Evolutionary conservation across 2,888 invertebrate genomes (phyloP), one percentile per base, ranked within the genome.

Genomic region (Eubasilissa splendida): DNA sequence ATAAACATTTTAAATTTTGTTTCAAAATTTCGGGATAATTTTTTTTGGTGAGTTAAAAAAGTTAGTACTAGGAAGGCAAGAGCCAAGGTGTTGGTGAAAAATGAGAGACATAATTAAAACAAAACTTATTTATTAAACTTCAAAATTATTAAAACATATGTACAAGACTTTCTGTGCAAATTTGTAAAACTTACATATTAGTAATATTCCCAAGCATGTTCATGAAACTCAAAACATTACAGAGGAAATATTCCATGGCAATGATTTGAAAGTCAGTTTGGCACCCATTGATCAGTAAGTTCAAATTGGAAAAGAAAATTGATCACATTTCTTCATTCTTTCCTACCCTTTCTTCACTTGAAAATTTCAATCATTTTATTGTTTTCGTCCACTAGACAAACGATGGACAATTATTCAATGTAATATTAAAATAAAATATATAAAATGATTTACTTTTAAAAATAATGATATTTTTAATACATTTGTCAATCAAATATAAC

Each of bases 81-180:
- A 22, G 4, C 42, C 4, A 42, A 42, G 42, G 42, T 4, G 42
- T 42, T 42, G 42, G 42, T 14, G 60, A n/a, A n/a, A 60, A 65
- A 65, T 22, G 31, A 65, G 50, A 75, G 56, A 56, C 22, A 58
- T 52, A 22, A 73, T 70, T 80, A 81, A 84, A 84, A 84, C 82
- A 77, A 82, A 81, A 82, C 82, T 82, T 81, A 80, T 82, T 84
- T 84, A 80, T 84, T 82, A 77, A 84, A 84, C 84, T 84, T 80
- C 81, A 82, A 81, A 83, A 82, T 81, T 83, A 81, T 79, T 82
- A 84, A 82, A 84, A 80, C 78, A 81, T 79, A 80, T 83, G 76
- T 75, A 70, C 70, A 79, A 73, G 60, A 75, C 33, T 73, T 73
- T 58, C 71, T 73, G 71, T 58, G 71, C 71, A 73, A 54, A 33